Base-by-base conservation (phyloP, 2,113 vertebrate genomes). In the Paralichthys olivaceus region DNA sequence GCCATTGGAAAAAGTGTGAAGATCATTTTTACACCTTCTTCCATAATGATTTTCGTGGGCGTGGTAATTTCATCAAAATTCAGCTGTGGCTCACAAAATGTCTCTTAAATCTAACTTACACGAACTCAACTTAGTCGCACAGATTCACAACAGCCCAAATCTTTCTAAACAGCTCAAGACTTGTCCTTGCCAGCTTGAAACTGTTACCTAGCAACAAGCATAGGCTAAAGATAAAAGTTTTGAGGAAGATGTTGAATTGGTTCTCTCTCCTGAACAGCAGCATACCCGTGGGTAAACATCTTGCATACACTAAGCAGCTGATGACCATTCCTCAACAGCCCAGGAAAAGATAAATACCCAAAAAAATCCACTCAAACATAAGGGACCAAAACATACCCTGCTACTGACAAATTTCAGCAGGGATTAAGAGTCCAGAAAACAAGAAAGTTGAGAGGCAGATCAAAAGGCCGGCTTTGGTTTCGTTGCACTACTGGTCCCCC, bases 161-260 rank as follows among this genome's bases (percentile, higher is more conserved):
- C 67, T 70, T 89, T 82, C 62, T 62, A 84, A 80, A 92, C 83
- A 80, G 72, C 79, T 79, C 84, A 68, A 89, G 83, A 84, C 53
- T 82, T 79, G 79, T 90, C 85, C 85, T 84, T 80, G 51, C 83
- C 91, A 87, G 84, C 86, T 89, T 82, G 74, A 91, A 90, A 86
- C 84, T 12, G 91, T 93, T 89, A 91, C 93, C 85, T 92, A 94
- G 93, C 93, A 94, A 94, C 92, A 92, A 78, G 88, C 69, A 72
- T 79, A 76, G 72, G 85, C 85, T 87, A 84, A 87, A 88, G 85
- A 88, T 91, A 89, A 87, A 66, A 79, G 84, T 89, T 90, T 86
- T 79, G 56, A 90, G 62, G 63, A 86, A 74, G 69, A 81, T 77
- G 77, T 71, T 83, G 58, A 82, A 79, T 88, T 80, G 77, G 49